Evolutionary conservation across 2,888 invertebrate species (phyloP), one percentile per base, ranked within the genome.

Genomic region (Caenorhabditis angaria): DNA sequence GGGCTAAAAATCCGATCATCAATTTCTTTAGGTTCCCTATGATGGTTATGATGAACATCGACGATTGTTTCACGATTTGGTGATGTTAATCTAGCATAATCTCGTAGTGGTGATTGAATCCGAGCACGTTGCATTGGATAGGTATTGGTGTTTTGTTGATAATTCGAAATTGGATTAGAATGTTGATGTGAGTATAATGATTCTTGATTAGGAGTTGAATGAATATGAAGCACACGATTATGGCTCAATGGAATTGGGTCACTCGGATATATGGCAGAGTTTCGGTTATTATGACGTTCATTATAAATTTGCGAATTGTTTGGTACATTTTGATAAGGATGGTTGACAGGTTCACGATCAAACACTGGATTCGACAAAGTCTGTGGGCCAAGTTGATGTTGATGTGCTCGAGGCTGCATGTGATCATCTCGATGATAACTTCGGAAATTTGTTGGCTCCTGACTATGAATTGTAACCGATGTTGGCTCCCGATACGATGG

Each of bases 1-100:
- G 77, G 77, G 25, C 76, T 67, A 56, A 69, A 78, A 18, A 78
- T 59, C 20, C 66, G n/a, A 28, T 71, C 71, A 32, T 29, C 56
- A 22, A 24, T 4, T 1, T 35, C 56, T 2, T 22, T 6, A 53
- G 6, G 12, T 35, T 14, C n/a, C 14, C 27, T 54, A 56, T n/a
- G 41, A 41, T 41, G 41, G 18, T 41, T 41, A 18, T 41, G 61
- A 59, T 65, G 69, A 25, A 64, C 55, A n/a, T 65, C 70, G 28
- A 67, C 67, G 14, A 20, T 10, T 1, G 27, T 41, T 48, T 74
- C 74, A 12, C 70, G 56, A 20, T 62, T 60, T 18, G 65, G 70
- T 22, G 72, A 72, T 27, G 61, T 71, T 56, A 65, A 61, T 32
- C 41, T 53, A 24, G 65, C 70, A 28, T 55, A 68, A 22, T 72